These are phyloP conservation scores for Scaptodrosophila latifasciaeformis DNA, from an alignment of 2,888 invertebrate genomes.

Conservation along the genomic window DNA sequence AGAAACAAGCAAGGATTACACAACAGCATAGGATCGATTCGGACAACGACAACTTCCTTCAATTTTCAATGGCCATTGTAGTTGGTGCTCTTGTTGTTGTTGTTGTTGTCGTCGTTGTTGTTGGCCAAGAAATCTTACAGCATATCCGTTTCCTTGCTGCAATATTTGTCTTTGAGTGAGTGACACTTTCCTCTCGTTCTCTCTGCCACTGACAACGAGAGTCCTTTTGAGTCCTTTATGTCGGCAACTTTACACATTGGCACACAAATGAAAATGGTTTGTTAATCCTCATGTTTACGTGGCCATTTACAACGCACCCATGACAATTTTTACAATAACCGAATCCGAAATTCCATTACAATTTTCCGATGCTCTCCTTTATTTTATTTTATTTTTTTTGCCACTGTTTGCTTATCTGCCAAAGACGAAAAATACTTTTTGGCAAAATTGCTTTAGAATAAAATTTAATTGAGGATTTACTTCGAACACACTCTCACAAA, in stretches of 20 bases:
- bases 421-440: constrained; percentile 55
- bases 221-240: constrained; percentile 33
- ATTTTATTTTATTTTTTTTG: constrained; percentile 7
- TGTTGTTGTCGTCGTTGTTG: constrained; percentile 8
- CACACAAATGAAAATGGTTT: constrained; percentile 58
- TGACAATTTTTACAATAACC: constrained; percentile 61
- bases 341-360: constrained; percentile 40
- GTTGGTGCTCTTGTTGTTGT: constrained; percentile 14
- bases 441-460: constrained; percentile 69
- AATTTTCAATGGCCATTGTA: background rate
- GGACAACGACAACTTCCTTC: constrained; percentile 26
- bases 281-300: constrained; percentile 69
- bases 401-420: constrained; percentile 57
- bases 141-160: constrained; percentile 68
- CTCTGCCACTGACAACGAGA: constrained; percentile 16
- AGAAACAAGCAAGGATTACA: constrained; percentile 50
- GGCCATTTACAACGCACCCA: constrained; percentile 61
- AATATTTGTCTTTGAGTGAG: constrained; percentile 60
- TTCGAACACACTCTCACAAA: background rate
- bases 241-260: constrained; percentile 24
- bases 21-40: constrained; percentile 1
- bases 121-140: constrained; percentile 55
- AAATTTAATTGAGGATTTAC: constrained; percentile 72
- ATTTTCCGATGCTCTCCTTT: constrained; percentile 13
- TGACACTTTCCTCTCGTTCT: constrained; percentile 42